Conservation (phyloP, 2,888 invertebrate species). For the Gryllus longicercus region DNA sequence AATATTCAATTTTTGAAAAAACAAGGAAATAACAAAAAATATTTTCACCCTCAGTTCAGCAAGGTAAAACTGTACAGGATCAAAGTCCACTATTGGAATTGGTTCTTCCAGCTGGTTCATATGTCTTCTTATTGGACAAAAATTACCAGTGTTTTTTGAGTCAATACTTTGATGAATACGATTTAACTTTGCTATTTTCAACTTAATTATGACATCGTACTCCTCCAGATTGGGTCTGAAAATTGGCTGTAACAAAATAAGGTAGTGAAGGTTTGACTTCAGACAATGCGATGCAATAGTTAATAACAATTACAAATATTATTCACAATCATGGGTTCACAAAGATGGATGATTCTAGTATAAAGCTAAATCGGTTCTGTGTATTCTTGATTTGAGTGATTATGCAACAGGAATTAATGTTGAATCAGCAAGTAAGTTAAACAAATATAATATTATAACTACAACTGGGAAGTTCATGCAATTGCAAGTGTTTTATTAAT, state of each 20-base stretch:
- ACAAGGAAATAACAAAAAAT: not conserved
- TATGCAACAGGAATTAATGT: too few relatives aligned
- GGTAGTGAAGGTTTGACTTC: too few relatives aligned
- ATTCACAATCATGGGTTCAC: too few relatives aligned
- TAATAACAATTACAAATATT: too few relatives aligned
- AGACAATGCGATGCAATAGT: too few relatives aligned
- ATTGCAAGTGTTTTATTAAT: too few relatives aligned
- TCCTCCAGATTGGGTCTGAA: constrained; percentile 64
- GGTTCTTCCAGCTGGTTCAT: constrained; percentile 45
- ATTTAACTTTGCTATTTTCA: constrained; percentile 52
- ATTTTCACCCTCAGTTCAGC: constrained; percentile 66
- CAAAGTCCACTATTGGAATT: constrained; percentile 71
- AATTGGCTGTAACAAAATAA: constrained; percentile 48
- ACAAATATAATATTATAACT: too few relatives aligned
- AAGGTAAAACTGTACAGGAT: constrained; percentile 70
- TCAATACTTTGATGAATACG: constrained; percentile 52
- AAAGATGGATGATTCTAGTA: too few relatives aligned
- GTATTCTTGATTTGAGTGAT: not conserved
- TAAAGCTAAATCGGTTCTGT: not conserved
- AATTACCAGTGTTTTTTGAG: constrained; percentile 35
- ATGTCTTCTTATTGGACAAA: constrained; percentile 43
- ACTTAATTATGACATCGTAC: constrained; percentile 72
- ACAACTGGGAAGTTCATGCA: too few relatives aligned
- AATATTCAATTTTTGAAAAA: not conserved
- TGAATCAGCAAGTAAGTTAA: too few relatives aligned